A percentile compares a stretch with the other conserved stretches of the same genome.
Evolutionary conservation across 2,888 invertebrate species (phyloP).

Genomic region (Yponomeuta sedellus): DNA sequence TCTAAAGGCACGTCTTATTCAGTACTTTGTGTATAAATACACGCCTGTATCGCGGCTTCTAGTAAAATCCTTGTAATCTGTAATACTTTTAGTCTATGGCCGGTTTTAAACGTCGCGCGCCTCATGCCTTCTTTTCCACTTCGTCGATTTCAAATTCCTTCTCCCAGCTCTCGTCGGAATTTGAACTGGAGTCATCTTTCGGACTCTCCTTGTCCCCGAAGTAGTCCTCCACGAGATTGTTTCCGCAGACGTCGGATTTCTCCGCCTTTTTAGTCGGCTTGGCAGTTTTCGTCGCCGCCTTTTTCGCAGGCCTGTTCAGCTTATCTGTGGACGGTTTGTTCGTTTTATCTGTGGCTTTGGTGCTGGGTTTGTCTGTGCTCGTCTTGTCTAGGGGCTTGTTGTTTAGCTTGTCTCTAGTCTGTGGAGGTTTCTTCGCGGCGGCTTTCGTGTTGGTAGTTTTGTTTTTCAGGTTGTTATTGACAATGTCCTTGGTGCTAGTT

Average conservation of each 20-base stretch:
- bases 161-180: slow-evolving; percentile 78
- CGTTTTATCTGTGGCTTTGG: slow-evolving; percentile 45
- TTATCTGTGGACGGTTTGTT: slow-evolving; percentile 36
- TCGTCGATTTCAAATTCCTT: slow-evolving; percentile 77
- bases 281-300: neutral
- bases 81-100: slow-evolving; percentile 27
- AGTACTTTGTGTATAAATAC: too few relatives aligned
- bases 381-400: slow-evolving; percentile 14
- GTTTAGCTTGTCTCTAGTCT: slow-evolving; percentile 20
- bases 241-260: slow-evolving; percentile 67
- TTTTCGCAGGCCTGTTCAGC: neutral
- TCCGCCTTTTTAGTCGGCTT: slow-evolving; percentile 37
- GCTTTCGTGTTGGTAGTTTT: slow-evolving; percentile 37
- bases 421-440: slow-evolving; percentile 21
- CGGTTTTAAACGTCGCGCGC: slow-evolving; percentile 24
- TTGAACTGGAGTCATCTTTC: slow-evolving; percentile 66
- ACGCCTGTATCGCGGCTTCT: too few relatives aligned
- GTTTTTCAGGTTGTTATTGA: slow-evolving; percentile 50
- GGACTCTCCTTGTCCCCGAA: slow-evolving; percentile 61
- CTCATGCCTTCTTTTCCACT: slow-evolving; percentile 49
- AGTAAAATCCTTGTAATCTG: neutral
- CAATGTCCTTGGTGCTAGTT: slow-evolving; percentile 40
- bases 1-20: too few relatives aligned
- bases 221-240: slow-evolving; percentile 71
- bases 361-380: slow-evolving; percentile 24